Evolutionary conservation across 2,113 vertebrate species (phyloP).

Genomic region (Scortum barcoo): DNA sequence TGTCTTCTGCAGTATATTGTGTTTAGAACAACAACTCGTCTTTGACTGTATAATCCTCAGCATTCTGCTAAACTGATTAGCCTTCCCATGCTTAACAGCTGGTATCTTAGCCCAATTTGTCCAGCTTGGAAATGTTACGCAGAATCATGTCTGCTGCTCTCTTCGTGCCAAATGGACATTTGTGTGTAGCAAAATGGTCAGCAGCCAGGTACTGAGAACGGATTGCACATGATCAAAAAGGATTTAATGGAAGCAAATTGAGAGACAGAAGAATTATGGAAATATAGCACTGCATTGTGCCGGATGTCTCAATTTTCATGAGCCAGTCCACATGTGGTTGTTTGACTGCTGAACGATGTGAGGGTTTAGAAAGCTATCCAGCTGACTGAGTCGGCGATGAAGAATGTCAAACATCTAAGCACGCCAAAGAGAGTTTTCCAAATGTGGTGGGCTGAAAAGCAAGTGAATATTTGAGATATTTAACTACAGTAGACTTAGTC

Average conservation of each 20-base stretch:
- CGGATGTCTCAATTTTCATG: slow-evolving; percentile 46
- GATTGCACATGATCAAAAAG: slow-evolving; percentile 74
- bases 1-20: slow-evolving; percentile 57
- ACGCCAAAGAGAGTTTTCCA: not conserved
- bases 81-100: slow-evolving; percentile 66
- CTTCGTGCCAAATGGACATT: slow-evolving; percentile 67
- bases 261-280: slow-evolving; percentile 67
- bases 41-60: slow-evolving; percentile 70
- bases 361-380: slow-evolving; percentile 43
- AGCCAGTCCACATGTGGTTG: slow-evolving; percentile 45
- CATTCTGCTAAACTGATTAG: slow-evolving; percentile 76
- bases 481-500: not conserved
- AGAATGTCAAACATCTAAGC: slow-evolving; percentile 8
- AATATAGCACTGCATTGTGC: slow-evolving; percentile 61
- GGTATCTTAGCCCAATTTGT: slow-evolving; percentile 71
- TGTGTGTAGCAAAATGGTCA: slow-evolving; percentile 67
- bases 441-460: not conserved
- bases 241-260: slow-evolving; percentile 71
- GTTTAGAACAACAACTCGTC: slow-evolving; percentile 63
- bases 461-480: slow-evolving; percentile 14
- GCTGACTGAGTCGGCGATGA: slow-evolving; percentile 23
- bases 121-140: slow-evolving; percentile 68
- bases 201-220: slow-evolving; percentile 69
- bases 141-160: slow-evolving; percentile 52
- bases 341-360: slow-evolving; percentile 34